phyloP scores from a whole-genome alignment of 1,140 invertebrate species.

The Euwallacea similis region DNA sequence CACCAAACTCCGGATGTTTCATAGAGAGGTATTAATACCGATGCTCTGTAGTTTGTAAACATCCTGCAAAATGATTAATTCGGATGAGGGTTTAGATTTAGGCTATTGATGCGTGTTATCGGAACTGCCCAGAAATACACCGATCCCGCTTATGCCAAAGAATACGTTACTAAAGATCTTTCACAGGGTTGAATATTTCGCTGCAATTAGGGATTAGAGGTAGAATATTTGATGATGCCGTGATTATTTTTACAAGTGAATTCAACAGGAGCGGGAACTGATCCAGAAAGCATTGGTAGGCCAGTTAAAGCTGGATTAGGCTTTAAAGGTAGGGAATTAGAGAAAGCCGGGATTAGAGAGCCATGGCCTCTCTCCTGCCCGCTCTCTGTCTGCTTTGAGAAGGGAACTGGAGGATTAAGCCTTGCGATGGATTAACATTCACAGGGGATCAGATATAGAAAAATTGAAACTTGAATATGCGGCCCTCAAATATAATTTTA shows the following conservation, averaged over 20 bases:
- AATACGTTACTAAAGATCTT: too few relatives aligned
- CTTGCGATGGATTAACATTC: conserved; percentile 51
- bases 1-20: neutral
- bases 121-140: conserved; percentile 44
- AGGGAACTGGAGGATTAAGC: conserved; percentile 51
- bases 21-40: neutral
- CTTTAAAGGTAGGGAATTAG: conserved; percentile 57
- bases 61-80: conserved; percentile 45
- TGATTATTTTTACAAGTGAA: conserved; percentile 37
- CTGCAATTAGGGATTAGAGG: conserved; percentile 16
- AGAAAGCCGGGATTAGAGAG: conserved; percentile 57
- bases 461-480: conserved; percentile 45
- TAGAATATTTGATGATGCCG: conserved; percentile 25
- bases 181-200: too few relatives aligned
- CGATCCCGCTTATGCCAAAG: too few relatives aligned
- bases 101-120: conserved; percentile 51
- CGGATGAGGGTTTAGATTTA: conserved; percentile 47
- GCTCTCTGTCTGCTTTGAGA: conserved; percentile 44
- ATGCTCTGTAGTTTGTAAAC: conserved; percentile 19
- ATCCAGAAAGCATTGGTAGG: conserved; percentile 48
- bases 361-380: conserved; percentile 44
- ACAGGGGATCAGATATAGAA: conserved; percentile 50
- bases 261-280: conserved; percentile 37
- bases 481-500: conserved; percentile 28
- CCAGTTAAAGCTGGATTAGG: conserved; percentile 59